Base-by-base conservation (phyloP, 2,797 vertebrate genomes). In the Nannoperca australis region DNA sequence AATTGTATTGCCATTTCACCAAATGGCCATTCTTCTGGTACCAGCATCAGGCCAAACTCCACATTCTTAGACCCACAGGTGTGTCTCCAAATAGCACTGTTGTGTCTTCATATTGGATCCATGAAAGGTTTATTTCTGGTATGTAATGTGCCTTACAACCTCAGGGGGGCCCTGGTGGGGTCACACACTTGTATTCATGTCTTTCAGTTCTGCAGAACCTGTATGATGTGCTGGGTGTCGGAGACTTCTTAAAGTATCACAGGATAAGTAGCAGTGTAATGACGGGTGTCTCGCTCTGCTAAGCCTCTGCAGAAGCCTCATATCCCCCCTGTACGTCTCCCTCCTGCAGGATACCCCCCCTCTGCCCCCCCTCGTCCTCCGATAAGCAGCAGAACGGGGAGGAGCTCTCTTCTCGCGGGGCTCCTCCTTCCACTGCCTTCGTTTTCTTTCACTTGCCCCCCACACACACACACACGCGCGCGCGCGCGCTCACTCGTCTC, bases 331-430 rank as follows among this genome's bases (percentile, higher is more conserved):
- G 50, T 27, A 22, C 55, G 44, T 47, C 75, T 63, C 54, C 61
- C 59, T 76, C 58, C 63, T n/a, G 0, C 73, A 45, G 44, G 24
- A 47, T 22, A 32, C 24, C 18, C 55, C 24, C 24, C 24, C 24
- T 27, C 24, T 27, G 24, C n/a, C 66, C 54, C 47, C 56, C 62
- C 76, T n/a, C n/a, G 20, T n/a, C 54, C 76, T 18, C 56, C 68
- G 79, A 85, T 87, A 73, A 85, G 82, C 88, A 85, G 73, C 85
- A 86, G 78, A 85, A 70, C 59, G 71, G 86, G 90, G 89, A 84
- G 92, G 91, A 91, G 92, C 80, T 84, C 72, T 51, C 61, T 4
- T n/a, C 65, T 78, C 44, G 3, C 62, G 60, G 79, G 76, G 79
- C 87, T 87, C 86, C 90, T 86, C 86, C 86, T 73, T 64, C 76